phyloP scores from a whole-genome alignment of 2,888 invertebrate genomes.

The Lasius platythorax region DNA sequence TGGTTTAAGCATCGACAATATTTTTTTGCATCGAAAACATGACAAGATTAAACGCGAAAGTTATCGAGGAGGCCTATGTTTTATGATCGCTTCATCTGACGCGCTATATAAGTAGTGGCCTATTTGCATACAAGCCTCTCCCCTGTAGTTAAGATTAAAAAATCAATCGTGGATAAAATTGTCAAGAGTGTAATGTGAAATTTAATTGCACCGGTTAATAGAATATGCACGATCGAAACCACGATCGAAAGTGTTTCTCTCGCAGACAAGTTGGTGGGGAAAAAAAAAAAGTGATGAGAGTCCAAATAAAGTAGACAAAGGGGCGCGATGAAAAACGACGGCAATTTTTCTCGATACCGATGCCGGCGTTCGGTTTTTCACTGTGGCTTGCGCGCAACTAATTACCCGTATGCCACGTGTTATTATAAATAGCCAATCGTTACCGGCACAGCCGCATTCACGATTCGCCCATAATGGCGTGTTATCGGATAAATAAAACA shows the following conservation, averaged over 20 bases:
- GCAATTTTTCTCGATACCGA: constrained; percentile 73
- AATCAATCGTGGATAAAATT: constrained; percentile 41
- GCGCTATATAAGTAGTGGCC: constrained; percentile 52
- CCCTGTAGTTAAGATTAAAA: constrained; percentile 44
- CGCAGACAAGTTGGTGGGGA: constrained; percentile 5
- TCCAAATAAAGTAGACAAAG: constrained; percentile 68
- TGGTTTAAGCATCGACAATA: background rate
- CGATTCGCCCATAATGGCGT: constrained; percentile 85
- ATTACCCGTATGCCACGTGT: constrained; percentile 85
- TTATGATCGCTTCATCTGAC: constrained; percentile 46
- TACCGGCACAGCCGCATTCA: constrained; percentile 84
- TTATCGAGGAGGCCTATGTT: constrained; percentile 21
- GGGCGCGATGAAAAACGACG: constrained; percentile 73
- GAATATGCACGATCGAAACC: constrained; percentile 22
- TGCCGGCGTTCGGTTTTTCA: constrained; percentile 77
- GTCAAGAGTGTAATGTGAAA: constrained; percentile 28
- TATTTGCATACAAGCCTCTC: constrained; percentile 24
- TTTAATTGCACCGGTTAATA: constrained; percentile 32
- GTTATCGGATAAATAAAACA: constrained; percentile 86
- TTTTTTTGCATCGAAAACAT: constrained; percentile 9
- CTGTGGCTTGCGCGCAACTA: constrained; percentile 83
- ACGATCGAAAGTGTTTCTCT: constrained; percentile 44
- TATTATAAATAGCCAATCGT: constrained; percentile 86
- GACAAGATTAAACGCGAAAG: constrained; percentile 27
- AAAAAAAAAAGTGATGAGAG: constrained; percentile 50